Base-by-base conservation (phyloP, 2,888 invertebrate genomes). In the Pseudococcus viburni region DNA sequence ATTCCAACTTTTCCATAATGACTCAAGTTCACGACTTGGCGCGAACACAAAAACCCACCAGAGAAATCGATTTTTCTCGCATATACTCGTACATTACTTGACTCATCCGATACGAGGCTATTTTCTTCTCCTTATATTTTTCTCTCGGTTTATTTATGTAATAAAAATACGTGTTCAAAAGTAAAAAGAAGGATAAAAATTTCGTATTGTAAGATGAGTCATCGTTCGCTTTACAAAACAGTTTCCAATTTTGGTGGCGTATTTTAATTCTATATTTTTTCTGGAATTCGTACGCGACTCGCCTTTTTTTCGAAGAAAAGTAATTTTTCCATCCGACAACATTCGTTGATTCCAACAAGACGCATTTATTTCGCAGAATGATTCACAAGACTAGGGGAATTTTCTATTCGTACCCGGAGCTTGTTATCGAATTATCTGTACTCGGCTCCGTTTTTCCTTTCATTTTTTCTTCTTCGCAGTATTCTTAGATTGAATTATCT, bases 1-100 rank as follows among this genome's bases (percentile, higher is more conserved):
- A 73, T 73, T 73, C 33, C 73, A 73, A 73, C 73, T 73, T 73
- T 33, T 73, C 73, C 73, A 33, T 73, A 73, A 73, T 73, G 73
- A 73, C 33, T 73, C 73, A 73, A 73, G 73, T 73, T 73, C 73
- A 73, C 73, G 17, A 73, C 33, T 73, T 73, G 73, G 73, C 73
- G 73, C 73, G 26, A 73, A 73, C 33, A 73, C 73, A 73, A 33
- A 73, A 73, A 33, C 73, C 73, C 73, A 33, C 73, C 73, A 33
- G 15, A 73, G 73, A 73, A 73, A 73, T 73, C 73, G 73, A 73
- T 73, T 73, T 73, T 73, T 7, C 33, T 73, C 33, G 55, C 68
- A 68, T 59, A n/a, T 59, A n/a, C 59, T 7, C 64, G 12, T 59
- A 33, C 17, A 22, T 26, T 12, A 4, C 26, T 73, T 73, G 73